phyloP scores from a whole-genome alignment of 2,888 invertebrate species.

The Galeruca laticollis region DNA sequence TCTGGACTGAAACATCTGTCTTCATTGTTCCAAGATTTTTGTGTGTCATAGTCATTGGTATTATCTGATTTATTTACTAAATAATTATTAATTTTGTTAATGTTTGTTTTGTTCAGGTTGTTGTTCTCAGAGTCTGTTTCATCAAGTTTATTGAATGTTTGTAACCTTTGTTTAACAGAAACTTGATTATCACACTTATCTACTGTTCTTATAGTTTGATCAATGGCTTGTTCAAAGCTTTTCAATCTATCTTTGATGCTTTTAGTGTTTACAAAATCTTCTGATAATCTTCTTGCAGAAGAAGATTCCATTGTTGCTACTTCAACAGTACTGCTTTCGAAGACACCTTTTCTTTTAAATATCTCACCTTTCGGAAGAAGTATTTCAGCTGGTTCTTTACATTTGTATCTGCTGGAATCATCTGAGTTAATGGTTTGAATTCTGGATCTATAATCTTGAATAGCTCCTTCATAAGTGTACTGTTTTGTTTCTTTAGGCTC shows the following conservation, averaged over 20 bases:
- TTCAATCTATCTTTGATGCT: slow-evolving; percentile 81
- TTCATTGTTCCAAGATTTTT: slow-evolving; percentile 49
- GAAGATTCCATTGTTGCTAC: slow-evolving; percentile 63
- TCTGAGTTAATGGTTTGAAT: slow-evolving; percentile 70
- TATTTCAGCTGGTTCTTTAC: slow-evolving; percentile 60
- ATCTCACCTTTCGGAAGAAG: slow-evolving; percentile 83
- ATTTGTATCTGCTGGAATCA: slow-evolving; percentile 59
- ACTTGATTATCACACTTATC: slow-evolving; percentile 54
- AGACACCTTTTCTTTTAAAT: slow-evolving; percentile 84
- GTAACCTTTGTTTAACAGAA: slow-evolving; percentile 54
- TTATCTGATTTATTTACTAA: slow-evolving; percentile 55
- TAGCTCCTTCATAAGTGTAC: slow-evolving; percentile 89
- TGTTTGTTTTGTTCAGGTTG: slow-evolving; percentile 44
- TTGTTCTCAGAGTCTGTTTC: slow-evolving; percentile 48
- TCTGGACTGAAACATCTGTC: slow-evolving; percentile 70
- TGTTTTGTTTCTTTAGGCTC: slow-evolving; percentile 71
- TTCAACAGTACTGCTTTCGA: slow-evolving; percentile 76
- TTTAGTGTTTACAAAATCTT: slow-evolving; percentile 75
- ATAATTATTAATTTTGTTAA: slow-evolving; percentile 58
- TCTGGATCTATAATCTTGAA: slow-evolving; percentile 86
- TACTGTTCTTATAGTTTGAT: slow-evolving; percentile 65
- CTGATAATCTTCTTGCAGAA: slow-evolving; percentile 70
- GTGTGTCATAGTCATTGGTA: slow-evolving; percentile 46
- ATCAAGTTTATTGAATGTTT: slow-evolving; percentile 53
- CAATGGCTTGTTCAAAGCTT: slow-evolving; percentile 76